A percentile compares a stretch with the other conserved stretches of the same genome.
Evolutionary conservation across 2,797 vertebrate species (phyloP).

Genomic region (Pantherophis alleghaniensis): DNA sequence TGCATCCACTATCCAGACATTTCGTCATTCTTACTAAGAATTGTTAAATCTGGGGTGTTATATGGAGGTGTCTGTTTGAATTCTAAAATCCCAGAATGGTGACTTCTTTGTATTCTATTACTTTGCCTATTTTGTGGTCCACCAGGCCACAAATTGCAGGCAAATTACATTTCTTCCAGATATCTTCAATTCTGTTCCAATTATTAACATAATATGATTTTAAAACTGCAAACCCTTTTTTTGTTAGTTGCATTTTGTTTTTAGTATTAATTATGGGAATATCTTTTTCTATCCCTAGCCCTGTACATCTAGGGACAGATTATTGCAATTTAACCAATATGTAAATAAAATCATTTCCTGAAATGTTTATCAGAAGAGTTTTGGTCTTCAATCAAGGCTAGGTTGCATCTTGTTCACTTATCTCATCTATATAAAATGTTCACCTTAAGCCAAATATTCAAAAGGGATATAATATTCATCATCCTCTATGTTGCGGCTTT

Average conservation of each 20-base stretch:
- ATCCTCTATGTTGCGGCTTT: background rate
- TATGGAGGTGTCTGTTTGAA: background rate
- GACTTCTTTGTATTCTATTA: background rate
- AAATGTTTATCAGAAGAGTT: background rate
- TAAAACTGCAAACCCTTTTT: background rate
- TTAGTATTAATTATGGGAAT: constrained; percentile 59
- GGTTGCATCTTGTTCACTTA: background rate
- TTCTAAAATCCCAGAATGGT: background rate
- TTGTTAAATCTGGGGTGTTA: background rate
- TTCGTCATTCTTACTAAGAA: background rate
- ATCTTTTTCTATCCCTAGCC: constrained; percentile 14
- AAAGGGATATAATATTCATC: background rate
- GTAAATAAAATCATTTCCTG: constrained; percentile 4
- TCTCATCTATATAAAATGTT: background rate
- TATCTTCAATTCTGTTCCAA: background rate
- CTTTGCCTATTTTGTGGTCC: background rate
- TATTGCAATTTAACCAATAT: constrained; percentile 8
- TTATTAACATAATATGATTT: background rate
- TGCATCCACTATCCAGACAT: background rate
- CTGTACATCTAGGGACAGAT: constrained; percentile 32
- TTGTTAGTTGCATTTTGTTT: constrained; percentile 33
- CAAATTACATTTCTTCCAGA: background rate
- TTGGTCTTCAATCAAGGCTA: background rate
- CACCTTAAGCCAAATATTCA: background rate
- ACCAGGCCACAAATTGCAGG: background rate